Evolutionary conservation across 53 echinoderm and acorn worm genomes (phyloP), one percentile per base, ranked within the genome.

Genomic region (Echinometra lucunter): DNA sequence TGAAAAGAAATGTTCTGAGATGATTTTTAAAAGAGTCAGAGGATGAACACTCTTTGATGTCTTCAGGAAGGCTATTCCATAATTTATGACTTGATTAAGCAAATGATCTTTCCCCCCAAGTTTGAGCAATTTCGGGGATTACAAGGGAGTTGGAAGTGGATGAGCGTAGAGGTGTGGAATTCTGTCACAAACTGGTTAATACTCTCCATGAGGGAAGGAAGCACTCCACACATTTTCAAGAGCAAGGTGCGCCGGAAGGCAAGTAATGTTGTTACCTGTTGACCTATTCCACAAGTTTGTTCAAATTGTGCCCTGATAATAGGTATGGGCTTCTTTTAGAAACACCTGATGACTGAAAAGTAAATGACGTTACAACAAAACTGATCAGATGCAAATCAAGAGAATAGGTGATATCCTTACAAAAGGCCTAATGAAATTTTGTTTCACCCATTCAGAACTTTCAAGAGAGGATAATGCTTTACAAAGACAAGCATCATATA

Each of bases 221-320:
- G 49, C 49, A 49, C 28, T 28, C 49, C 28, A 49, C n/a, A n/a
- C 49, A 85, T 45, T 81, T 23, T 6, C 1, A 42, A 44, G 11
- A 85, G 49, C 45, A 49, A 85, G 49, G 85, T 85, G 85, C 85
- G 37, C n/a, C 16, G 49, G 85, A 85, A 85, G 49, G 1, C n/a
- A 28, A 85, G 49, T 85, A 45, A 47, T 81, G 81, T 44, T 81
- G 40, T 81, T 81, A 28, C 10, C 13, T 49, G 47, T 85, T 28
- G n/a, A 13, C 85, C 37, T 21, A 4, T 53, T 28, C 11, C 45
- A 28, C 85, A 85, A 85, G 49, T 49, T 49, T 45, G 53, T 49
- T 49, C 30, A 2, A 85, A 85, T n/a, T 40, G 44, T 81, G 40
- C 44, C 0, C 16, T 78, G 42, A 5, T 35, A 47, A 49, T 30